A percentile compares a stretch with the other conserved stretches of the same genome.
These are phyloP conservation scores for Glandiceps talaboti DNA, from an alignment of 53 echinoderm and acorn worm genomes.

Conservation along the genomic window DNA sequence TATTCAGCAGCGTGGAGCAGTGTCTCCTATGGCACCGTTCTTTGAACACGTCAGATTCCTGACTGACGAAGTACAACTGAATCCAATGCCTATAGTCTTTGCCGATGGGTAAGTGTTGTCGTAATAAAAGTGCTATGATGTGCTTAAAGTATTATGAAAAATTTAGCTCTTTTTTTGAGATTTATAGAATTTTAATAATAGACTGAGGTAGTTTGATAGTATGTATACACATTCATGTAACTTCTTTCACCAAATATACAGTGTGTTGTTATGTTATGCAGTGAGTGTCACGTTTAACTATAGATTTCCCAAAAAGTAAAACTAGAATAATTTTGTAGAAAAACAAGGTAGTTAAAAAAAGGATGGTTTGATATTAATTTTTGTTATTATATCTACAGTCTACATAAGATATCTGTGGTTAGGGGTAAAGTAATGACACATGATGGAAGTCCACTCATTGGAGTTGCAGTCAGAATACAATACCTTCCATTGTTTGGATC, in stretches of 20 bases:
- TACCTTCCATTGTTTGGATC: conserved; percentile 46
- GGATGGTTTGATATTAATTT: too few species aligned
- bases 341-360: too few species aligned
- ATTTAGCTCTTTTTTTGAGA: too few species aligned
- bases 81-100: neutral
- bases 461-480: conserved; percentile 55
- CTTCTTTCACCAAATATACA: too few species aligned
- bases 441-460: conserved; percentile 58
- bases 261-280: too few species aligned
- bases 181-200: too few species aligned
- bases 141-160: neutral
- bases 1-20: conserved; percentile 2
- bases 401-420: conserved; percentile 39
- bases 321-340: too few species aligned
- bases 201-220: too few species aligned
- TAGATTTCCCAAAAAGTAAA: too few species aligned
- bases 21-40: conserved; percentile 53
- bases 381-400: too few species aligned
- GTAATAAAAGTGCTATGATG: neutral
- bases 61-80: conserved; percentile 60
- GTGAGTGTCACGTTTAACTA: too few species aligned
- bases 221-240: too few species aligned
- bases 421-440: conserved; percentile 49
- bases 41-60: conserved; percentile 77
- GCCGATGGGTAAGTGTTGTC: neutral